Percentiles rank a stretch among this genome's conserved stretches.
Evolutionary conservation across 2,797 vertebrate species (phyloP).

Genomic region (Danio aesculapii): DNA sequence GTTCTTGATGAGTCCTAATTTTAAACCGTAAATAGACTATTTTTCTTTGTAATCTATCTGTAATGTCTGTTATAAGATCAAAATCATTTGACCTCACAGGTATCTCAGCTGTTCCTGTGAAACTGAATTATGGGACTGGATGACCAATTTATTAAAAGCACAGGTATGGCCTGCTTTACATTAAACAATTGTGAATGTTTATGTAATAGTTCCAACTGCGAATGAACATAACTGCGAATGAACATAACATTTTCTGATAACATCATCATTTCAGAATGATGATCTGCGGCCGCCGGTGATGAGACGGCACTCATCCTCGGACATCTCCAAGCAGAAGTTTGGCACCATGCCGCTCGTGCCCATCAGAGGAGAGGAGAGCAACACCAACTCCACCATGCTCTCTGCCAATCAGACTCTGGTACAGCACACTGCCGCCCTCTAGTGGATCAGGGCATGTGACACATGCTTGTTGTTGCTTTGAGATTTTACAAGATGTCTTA

Average conservation of each 20-base stretch:
- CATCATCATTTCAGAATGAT: slow-evolving; percentile 87
- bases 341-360: slow-evolving; percentile 96
- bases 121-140: slow-evolving; percentile 95
- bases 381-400: slow-evolving; percentile 89
- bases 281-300: slow-evolving; percentile 85
- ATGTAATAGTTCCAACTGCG: neutral
- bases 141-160: slow-evolving; percentile 91
- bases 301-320: slow-evolving; percentile 90
- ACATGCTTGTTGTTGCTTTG: neutral
- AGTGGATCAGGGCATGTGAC: slow-evolving; percentile 11
- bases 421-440: slow-evolving; percentile 48
- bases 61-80: no score
- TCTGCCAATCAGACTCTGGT: slow-evolving; percentile 97
- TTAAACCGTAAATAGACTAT: no score
- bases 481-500: no score
- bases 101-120: slow-evolving; percentile 87
- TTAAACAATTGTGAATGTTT: slow-evolving; percentile 1
- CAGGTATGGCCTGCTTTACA: slow-evolving; percentile 77
- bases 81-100: slow-evolving; percentile 68
- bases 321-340: slow-evolving; percentile 94
- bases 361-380: slow-evolving; percentile 91
- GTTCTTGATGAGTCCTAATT: no score
- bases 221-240: neutral
- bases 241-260: neutral
- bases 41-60: no score